Percentiles rank a stretch among this genome's conserved stretches.
Conservation (phyloP, 2,888 invertebrate genomes). For the Podotricha telesiphe region DNA sequence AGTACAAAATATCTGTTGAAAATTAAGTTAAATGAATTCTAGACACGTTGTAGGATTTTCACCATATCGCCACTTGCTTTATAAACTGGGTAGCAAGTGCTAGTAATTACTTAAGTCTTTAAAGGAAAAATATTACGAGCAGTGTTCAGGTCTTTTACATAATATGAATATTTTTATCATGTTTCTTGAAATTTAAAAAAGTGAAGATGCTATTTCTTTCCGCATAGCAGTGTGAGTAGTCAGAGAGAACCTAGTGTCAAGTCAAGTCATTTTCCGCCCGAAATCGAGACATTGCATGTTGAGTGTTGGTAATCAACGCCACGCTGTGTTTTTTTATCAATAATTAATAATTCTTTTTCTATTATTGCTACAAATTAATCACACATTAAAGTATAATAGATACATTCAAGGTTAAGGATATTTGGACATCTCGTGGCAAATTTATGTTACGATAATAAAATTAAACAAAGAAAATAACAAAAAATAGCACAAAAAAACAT, state of each 20-base stretch:
- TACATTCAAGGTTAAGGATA: too few relatives aligned
- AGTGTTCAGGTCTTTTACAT: not conserved
- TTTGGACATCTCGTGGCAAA: too few relatives aligned
- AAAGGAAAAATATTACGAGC: not conserved
- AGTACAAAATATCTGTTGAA: slow-evolving; percentile 18
- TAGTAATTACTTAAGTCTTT: slow-evolving; percentile 16
- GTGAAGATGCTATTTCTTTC: too few relatives aligned
- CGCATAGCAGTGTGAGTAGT: too few relatives aligned
- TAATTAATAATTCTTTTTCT: too few relatives aligned
- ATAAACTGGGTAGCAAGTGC: slow-evolving; percentile 31
- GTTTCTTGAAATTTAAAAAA: too few relatives aligned
- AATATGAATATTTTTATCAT: not conserved
- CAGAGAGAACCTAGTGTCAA: too few relatives aligned
- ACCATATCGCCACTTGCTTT: slow-evolving; percentile 16
- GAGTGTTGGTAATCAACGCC: not conserved
- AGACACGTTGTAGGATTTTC: slow-evolving; percentile 26
- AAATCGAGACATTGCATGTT: not conserved
- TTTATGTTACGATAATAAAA: too few relatives aligned
- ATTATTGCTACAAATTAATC: too few relatives aligned
- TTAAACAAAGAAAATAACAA: not conserved
- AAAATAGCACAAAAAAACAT: not conserved
- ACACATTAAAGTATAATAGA: too few relatives aligned
- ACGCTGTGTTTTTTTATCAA: too few relatives aligned
- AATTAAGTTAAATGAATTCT: slow-evolving; percentile 30
- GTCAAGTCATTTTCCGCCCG: too few relatives aligned